These are phyloP conservation scores for Hirudo medicinalis DNA, from an alignment of 1,140 invertebrate genomes.

Conservation along the genomic window DNA sequence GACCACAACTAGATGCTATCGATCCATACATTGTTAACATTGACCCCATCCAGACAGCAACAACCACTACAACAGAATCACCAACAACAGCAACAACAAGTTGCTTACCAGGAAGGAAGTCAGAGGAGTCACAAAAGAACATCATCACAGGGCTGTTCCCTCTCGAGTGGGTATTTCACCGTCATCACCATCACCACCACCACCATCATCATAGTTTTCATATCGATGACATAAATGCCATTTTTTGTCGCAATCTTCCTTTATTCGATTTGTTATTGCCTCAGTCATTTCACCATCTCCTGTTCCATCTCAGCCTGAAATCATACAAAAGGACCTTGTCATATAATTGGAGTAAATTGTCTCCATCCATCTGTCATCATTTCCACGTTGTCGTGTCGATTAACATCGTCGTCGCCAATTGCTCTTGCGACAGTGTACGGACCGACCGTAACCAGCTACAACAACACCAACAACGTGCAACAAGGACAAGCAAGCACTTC, in stretches of 20 bases:
- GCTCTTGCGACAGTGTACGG: slow-evolving; percentile 3
- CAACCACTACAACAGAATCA: not conserved
- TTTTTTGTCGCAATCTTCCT: no score
- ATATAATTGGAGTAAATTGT: no score
- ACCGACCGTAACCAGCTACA: slow-evolving; percentile 14
- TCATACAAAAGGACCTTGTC: no score
- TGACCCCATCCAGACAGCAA: not conserved
- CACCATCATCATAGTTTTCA: no score
- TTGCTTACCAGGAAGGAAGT: not conserved
- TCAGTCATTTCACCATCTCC: no score
- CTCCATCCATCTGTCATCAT: not conserved
- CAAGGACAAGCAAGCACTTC: not conserved
- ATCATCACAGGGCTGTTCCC: slow-evolving; percentile 5
- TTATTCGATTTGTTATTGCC: no score
- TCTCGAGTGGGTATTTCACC: not conserved
- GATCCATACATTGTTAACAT: not conserved
- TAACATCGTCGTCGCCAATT: not conserved
- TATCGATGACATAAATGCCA: no score
- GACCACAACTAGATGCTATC: no score
- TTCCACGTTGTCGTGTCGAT: not conserved
- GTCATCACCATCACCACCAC: no score
- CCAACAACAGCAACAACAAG: slow-evolving; percentile 5
- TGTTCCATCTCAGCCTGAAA: no score
- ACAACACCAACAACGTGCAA: slow-evolving; percentile 6
- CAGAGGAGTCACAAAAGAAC: slow-evolving; percentile 8